Evolutionary conservation across 2,888 invertebrate genomes (phyloP), one percentile per base, ranked within the genome.

Genomic region (Dasysyrphus albostriatus): DNA sequence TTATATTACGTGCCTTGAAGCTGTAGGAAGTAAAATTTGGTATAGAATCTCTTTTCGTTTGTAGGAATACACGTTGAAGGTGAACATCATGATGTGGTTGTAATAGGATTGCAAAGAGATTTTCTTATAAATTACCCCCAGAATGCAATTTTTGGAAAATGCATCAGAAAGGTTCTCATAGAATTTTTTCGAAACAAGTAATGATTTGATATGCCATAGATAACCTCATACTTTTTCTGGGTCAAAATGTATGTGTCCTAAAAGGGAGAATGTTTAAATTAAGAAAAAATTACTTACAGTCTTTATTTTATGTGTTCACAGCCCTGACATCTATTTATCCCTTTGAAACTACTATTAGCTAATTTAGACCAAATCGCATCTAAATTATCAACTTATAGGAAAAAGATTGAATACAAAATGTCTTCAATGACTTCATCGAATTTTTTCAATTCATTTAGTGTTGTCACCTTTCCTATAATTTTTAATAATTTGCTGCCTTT

Each of bases 1-100:
- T 65, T 83, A 65, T 73, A 54, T 59, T 67, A 67, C 67, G 59
- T 74, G 51, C 51, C 67, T 42, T 4, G 34, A 34, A 67, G 37
- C 14, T 42, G 12, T 19, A 58, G 63, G 49, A 58, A 67, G 58
- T 58, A 49, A 10, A 65, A 44, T 59, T 19, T 16, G 51, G 42
- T 24, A 16, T 12, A 56, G 58, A 58, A 32, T 58, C 8, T 56
- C 37, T 65, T 58, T 61, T 54, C 4, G 7, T 37, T 56, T 65
- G 37, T 5, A 12, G 16, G 12, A 24, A 32, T 10, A 39, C 56
- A 42, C 39, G 16, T 34, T 58, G 61, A 44, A 54, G 77, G 34
- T 65, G 54, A 67, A 76, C 58, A 56, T 47, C 58, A 58, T 67
- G 58, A 63, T 54, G 37, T 49, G 7, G 47, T 37, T 6, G 6